Conservation (phyloP, 2,113 vertebrate genomes). For the Channa argus region DNA sequence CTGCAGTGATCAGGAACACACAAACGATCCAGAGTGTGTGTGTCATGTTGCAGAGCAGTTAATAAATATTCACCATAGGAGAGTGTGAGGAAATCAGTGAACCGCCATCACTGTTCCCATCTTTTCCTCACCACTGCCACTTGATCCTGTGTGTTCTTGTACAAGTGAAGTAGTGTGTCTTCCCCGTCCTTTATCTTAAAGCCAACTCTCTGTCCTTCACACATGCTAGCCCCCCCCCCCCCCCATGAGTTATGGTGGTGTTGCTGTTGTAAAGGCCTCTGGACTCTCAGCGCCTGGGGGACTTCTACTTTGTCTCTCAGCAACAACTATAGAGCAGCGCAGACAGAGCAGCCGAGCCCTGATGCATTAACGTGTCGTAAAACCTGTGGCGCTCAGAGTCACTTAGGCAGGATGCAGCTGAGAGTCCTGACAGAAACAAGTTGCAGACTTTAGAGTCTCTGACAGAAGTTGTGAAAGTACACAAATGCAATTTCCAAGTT, state of each 20-base stretch:
- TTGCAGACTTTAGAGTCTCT: not conserved
- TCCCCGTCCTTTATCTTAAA: not conserved
- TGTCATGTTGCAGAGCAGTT: conserved; percentile 25
- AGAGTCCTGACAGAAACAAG: not conserved
- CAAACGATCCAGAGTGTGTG: conserved; percentile 46
- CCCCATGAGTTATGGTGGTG: conserved; percentile 58
- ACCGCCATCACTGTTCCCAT: not conserved
- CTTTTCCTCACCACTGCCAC: not conserved
- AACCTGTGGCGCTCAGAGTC: conserved; percentile 40
- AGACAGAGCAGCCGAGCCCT: conserved; percentile 53
- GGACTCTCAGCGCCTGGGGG: conserved; percentile 56
- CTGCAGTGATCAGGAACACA: conserved; percentile 27
- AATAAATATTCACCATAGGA: not conserved
- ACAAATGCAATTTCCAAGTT: too few relatives aligned
- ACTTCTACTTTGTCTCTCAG: conserved; percentile 79
- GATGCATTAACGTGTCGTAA: conserved; percentile 80
- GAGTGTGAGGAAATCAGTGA: not conserved
- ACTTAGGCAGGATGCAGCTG: conserved; percentile 34
- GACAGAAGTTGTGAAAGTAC: not conserved
- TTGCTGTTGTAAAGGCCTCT: conserved; percentile 58
- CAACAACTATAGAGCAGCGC: conserved; percentile 69
- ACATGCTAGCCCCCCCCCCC: conserved; percentile 6
- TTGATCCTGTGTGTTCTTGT: not conserved
- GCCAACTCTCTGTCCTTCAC: not conserved
- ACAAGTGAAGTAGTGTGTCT: not conserved